These are phyloP conservation scores for Archilochus colubris DNA, from an alignment of 2,113 vertebrate species.

Conservation along the genomic window DNA sequence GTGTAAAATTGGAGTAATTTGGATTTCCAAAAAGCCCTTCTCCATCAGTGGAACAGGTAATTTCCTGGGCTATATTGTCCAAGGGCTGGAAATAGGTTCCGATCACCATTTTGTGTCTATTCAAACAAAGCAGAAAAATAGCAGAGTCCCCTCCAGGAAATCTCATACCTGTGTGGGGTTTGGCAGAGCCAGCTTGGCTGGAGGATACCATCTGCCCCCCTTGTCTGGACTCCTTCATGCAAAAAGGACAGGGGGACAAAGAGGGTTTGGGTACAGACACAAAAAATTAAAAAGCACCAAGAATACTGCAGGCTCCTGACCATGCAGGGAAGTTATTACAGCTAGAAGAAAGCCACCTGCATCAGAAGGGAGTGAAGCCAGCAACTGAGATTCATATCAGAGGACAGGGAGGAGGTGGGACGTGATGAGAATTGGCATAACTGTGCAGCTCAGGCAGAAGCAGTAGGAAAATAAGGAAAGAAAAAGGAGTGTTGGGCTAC, in stretches of 20 bases:
- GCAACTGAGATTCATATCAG: neutral
- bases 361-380: conserved; percentile 15
- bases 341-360: conserved; percentile 34
- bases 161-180: neutral
- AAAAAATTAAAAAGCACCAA: neutral
- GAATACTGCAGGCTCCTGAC: neutral
- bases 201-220: neutral
- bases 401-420: neutral
- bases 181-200: neutral
- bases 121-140: neutral
- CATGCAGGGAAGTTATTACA: neutral
- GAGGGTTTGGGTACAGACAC: neutral
- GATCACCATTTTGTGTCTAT: neutral
- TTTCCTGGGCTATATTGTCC: neutral
- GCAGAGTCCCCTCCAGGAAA: neutral
- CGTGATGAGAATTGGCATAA: neutral
- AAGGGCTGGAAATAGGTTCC: neutral
- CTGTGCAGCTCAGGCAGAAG: neutral
- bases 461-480: neutral
- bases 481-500: neutral
- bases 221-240: neutral
- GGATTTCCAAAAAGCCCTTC: neutral
- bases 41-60: neutral
- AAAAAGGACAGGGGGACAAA: neutral
- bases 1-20: accelerated